phyloP scores from a whole-genome alignment of 1,140 invertebrate genomes.

The Zaprionus vittiger region DNA sequence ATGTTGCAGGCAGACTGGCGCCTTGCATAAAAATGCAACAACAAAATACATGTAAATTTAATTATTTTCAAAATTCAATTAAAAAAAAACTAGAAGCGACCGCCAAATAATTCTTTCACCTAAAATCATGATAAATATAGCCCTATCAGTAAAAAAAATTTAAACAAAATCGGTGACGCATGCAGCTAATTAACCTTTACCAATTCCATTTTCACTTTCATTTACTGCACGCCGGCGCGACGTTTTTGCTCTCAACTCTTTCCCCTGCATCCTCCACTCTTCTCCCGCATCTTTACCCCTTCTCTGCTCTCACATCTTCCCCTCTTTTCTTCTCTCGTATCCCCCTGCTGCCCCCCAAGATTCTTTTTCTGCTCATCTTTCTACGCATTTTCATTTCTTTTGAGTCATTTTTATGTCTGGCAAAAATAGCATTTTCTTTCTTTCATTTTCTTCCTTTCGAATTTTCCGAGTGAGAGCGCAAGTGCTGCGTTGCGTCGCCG shows the following conservation, averaged over 20 bases:
- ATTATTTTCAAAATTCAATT: no score
- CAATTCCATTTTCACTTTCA: slow-evolving; percentile 15
- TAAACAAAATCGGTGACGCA: no score
- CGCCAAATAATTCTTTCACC: no score
- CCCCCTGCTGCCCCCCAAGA: background rate
- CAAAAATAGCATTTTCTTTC: slow-evolving; percentile 60
- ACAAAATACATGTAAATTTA: no score
- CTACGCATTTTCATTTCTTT: slow-evolving; percentile 21
- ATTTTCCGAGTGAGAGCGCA: slow-evolving; percentile 56
- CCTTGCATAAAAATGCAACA: no score
- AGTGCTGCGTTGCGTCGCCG: slow-evolving; percentile 28
- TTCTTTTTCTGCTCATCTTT: slow-evolving; percentile 1
- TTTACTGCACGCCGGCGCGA: slow-evolving; percentile 22
- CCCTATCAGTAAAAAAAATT: no score
- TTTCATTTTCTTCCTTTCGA: slow-evolving; percentile 15
- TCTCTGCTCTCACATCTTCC: background rate
- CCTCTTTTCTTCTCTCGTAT: slow-evolving; percentile 12
- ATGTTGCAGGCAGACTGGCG: no score
- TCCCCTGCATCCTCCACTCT: no score
- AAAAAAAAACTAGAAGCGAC: no score
- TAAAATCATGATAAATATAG: no score
- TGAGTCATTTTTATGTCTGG: slow-evolving; percentile 53
- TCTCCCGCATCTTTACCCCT: background rate
- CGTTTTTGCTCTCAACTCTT: background rate
- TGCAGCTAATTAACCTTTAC: no score